Base-by-base conservation (phyloP, 2,113 vertebrate species). In the Dipodomys merriami region DNA sequence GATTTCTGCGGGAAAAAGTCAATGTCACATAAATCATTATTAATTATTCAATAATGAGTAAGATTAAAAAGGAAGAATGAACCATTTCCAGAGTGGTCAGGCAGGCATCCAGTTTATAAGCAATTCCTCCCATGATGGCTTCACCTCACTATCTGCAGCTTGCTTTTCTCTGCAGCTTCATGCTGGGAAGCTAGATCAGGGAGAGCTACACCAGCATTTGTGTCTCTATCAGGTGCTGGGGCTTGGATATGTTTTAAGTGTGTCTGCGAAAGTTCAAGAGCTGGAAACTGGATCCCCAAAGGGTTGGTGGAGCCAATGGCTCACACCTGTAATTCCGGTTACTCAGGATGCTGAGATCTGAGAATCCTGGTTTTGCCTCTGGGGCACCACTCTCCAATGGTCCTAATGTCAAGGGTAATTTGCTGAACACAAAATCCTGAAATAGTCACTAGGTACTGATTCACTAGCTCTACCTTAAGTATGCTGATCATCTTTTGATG, bases 1-100 rank as follows among this genome's bases (percentile, higher is more conserved):
- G 96, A 97, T 96, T 96, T 90, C 83, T 89, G 96, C 15, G 87
- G 91, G 22, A 98, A 87, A 94, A 95, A 92, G 73, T 97, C 97
- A 96, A 96, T 96, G 96, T 94, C 72, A 13, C 94, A 96, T 95
- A 97, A 98, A 97, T 97, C 96, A 97, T 97, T 96, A 90, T 96
- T 96, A 98, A 97, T 96, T 90, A 92, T 68, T 73, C 11, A 39
- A 16, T 88, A 91, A 96, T 49, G 83, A 91, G 69, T 9, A 68
- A 91, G 76, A 64, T 95, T 80, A 65, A 94, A 96, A 83, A 87
- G 25, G 27, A 91, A 91, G 0, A 74, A 74, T 53, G 73, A 83
- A 79, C 44, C 81, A 33, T 88, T 91, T 68, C 49, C 22, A 1
- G 93, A 86, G 76, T 12, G 19, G 79, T 16, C 81, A 30, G 29